Conservation (phyloP, 2,113 vertebrate species). For the Ameiurus melas region DNA sequence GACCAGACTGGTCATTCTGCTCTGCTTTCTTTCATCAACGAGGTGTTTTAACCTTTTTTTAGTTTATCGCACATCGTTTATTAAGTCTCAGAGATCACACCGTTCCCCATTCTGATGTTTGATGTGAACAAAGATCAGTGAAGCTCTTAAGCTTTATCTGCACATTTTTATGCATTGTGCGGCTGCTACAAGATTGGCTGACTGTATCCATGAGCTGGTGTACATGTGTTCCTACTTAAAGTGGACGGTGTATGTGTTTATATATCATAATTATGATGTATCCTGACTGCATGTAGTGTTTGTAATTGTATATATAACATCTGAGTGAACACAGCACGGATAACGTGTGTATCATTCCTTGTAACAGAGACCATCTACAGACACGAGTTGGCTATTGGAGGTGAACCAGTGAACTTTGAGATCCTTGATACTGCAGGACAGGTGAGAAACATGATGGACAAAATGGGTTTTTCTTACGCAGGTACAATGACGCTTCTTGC, state of each 20-base stretch:
- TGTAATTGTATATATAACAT: background rate
- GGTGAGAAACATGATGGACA: conserved; percentile 57
- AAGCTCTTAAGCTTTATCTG: background rate
- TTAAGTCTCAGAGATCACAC: too few species aligned
- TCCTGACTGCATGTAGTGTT: background rate
- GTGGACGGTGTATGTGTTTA: too few species aligned
- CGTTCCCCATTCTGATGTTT: background rate
- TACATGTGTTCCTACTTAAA: too few species aligned
- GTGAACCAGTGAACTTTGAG: conserved; percentile 77
- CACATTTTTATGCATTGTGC: background rate
- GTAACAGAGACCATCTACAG: conserved; percentile 79
- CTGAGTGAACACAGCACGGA: background rate
- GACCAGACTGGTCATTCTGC: background rate
- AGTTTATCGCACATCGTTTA: background rate
- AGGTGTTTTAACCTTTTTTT: background rate
- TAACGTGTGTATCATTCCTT: background rate
- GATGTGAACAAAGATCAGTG: background rate
- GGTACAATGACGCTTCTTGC: background rate
- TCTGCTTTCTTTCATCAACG: background rate
- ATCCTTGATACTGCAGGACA: conserved; percentile 78
- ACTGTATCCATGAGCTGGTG: background rate
- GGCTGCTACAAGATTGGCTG: background rate
- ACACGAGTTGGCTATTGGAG: conserved; percentile 69
- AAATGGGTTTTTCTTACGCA: background rate
- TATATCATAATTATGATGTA: too few species aligned